Conservation (phyloP, 2,113 vertebrate genomes). For the Megaleporinus macrocephalus region DNA sequence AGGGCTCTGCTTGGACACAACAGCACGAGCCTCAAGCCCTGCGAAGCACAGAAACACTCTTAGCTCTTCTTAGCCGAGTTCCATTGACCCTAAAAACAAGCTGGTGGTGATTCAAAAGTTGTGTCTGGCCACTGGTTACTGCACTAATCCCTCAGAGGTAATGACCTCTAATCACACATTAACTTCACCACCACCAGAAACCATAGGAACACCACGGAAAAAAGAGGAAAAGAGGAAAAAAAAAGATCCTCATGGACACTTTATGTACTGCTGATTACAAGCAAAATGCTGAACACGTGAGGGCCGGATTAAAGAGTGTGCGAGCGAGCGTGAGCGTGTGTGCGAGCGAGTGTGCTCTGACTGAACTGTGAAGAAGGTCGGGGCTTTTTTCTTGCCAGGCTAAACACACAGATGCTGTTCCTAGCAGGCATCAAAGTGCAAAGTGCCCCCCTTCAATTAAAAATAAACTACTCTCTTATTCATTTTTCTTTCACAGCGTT, state of each 20-base stretch:
- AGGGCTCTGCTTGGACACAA: neutral
- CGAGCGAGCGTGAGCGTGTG: too few relatives aligned
- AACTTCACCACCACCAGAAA: neutral
- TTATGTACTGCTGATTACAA: slow-evolving; percentile 37
- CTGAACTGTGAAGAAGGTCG: neutral
- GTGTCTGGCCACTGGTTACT: slow-evolving; percentile 23
- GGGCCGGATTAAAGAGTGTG: slow-evolving; percentile 28
- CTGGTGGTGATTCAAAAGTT: slow-evolving; percentile 28
- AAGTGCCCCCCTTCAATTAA: neutral
- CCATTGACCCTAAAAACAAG: slow-evolving; percentile 19
- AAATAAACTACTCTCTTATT: neutral
- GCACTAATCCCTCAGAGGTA: slow-evolving; percentile 24
- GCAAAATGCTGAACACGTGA: slow-evolving; percentile 33
- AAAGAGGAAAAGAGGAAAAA: neutral
- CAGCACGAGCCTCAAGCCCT: neutral
- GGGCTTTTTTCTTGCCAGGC: slow-evolving; percentile 17
- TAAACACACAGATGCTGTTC: slow-evolving; percentile 33
- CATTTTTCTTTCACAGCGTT: neutral
- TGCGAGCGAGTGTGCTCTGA: neutral
- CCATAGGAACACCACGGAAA: neutral
- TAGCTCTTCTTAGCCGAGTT: neutral
- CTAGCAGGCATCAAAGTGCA: slow-evolving; percentile 23
- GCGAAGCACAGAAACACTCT: neutral
- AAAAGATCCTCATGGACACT: neutral
- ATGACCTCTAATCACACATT: slow-evolving; percentile 32